Evolutionary conservation across 2,113 vertebrate genomes (phyloP).

Genomic region (Pampusana beccarii): DNA sequence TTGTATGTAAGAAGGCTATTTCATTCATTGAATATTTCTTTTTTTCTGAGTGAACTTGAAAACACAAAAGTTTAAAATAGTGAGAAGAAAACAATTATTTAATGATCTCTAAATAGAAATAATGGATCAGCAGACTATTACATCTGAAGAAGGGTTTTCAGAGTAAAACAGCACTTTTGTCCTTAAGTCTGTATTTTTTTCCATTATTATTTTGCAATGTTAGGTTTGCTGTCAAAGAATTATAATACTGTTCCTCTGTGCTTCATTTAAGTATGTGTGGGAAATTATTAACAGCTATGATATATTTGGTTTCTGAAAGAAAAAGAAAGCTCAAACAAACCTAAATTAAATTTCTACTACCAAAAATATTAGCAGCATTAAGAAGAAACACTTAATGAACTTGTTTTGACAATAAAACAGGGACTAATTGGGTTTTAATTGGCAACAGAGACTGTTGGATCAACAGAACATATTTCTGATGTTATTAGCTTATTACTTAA

Average conservation of each 20-base stretch:
- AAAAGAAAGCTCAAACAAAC: not conserved
- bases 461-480: conserved; percentile 58
- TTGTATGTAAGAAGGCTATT: not conserved
- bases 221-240: not conserved
- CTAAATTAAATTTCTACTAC: not conserved
- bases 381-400: not conserved
- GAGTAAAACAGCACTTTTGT: not conserved
- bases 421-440: conserved; percentile 62
- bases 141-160: not conserved
- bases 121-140: not conserved
- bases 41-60: not conserved
- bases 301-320: conserved; percentile 1
- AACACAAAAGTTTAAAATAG: not conserved
- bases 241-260: not conserved
- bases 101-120: not conserved
- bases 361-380: not conserved
- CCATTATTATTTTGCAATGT: not conserved
- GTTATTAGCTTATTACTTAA: conserved; percentile 62
- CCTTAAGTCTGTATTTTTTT: not conserved
- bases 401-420: conserved; percentile 45
- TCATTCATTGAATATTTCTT: not conserved
- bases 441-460: conserved; percentile 46
- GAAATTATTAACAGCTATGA: not conserved
- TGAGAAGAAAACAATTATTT: not conserved
- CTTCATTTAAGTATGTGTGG: not conserved